Evolutionary conservation across 1,140 invertebrate species (phyloP).

Genomic region (Drosophila varians): DNA sequence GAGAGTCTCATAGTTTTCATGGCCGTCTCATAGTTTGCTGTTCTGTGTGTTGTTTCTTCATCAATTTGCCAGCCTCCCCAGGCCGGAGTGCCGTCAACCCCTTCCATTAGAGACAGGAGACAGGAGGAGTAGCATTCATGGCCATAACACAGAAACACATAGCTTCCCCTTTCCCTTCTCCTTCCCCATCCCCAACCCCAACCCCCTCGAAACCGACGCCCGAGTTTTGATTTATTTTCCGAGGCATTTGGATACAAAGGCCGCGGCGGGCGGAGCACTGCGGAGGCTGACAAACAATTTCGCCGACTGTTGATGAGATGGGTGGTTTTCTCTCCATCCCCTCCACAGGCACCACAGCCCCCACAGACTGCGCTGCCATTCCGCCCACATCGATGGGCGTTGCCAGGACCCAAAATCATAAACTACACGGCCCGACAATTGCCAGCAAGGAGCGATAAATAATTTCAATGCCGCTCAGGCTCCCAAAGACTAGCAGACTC

Average conservation of each 20-base stretch:
- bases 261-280: slow-evolving; percentile 24
- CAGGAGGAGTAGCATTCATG: slow-evolving; percentile 10
- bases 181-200: no score
- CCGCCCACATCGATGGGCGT: slow-evolving; percentile 25
- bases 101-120: slow-evolving; percentile 34
- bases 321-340: slow-evolving; percentile 27
- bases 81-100: no score
- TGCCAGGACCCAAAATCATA: slow-evolving; percentile 39
- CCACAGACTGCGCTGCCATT: no score
- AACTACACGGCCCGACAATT: slow-evolving; percentile 75
- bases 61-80: slow-evolving; percentile 9
- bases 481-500: not conserved
- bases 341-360: slow-evolving; percentile 1
- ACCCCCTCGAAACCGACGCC: not conserved
- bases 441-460: slow-evolving; percentile 62
- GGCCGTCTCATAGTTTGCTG: slow-evolving; percentile 20
- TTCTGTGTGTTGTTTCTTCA: slow-evolving; percentile 4
- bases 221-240: slow-evolving; percentile 73
- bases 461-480: slow-evolving; percentile 47
- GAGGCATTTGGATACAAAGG: slow-evolving; percentile 64
- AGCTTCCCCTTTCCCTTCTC: no score
- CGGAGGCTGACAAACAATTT: slow-evolving; percentile 38
- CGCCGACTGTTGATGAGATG: slow-evolving; percentile 61
- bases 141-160: slow-evolving; percentile 40
- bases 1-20: slow-evolving; percentile 25